Evolutionary conservation across 2,888 invertebrate species (phyloP), one percentile per base, ranked within the genome.

Genomic region (Acanthacorydalis orientalis): DNA sequence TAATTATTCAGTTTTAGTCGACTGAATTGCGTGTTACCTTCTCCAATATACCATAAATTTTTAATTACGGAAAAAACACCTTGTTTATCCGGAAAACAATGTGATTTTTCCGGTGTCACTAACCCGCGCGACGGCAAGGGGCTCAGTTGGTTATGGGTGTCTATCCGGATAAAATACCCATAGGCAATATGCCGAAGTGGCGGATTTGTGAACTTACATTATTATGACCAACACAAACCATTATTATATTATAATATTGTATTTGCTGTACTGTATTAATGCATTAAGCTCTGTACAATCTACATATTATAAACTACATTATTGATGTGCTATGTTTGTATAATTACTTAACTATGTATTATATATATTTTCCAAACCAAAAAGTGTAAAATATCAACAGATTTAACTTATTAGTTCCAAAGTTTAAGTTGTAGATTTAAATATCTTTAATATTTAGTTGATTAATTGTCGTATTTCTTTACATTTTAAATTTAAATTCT

Each of bases 111-210:
- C 56, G 56, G 56, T 50, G n/a, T 60, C 60, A 59, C 59, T 59
- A 72, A 72, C 64, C 68, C 65, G 67, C 64, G 67, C 54, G 51
- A 59, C 61, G 67, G 64, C 64, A 64, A 61, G 68, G 72, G 74
- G 74, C 74, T 74, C 73, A 72, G 68, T 69, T 67, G 63, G 60
- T 68, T 64, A 64, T 63, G 65, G 62, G 62, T 55, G 62, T 56
- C 58, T 58, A 62, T 70, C 72, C 71, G 72, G 71, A 58, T 54
- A 53, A n/a, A 9, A 37, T 53, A 54, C 57, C 57, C 55, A 56
- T 59, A 57, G 55, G 54, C 52, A 59, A 60, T 57, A 55, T 54
- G 56, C 54, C 53, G 54, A 50, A 44, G 9, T 33, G 57, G 56
- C 56, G 56, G 59, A 59, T 62, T 61, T 37, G 42, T n/a, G 46